Base-by-base conservation (phyloP, 2,113 vertebrate species). In the Toxotes jaculatrix region DNA sequence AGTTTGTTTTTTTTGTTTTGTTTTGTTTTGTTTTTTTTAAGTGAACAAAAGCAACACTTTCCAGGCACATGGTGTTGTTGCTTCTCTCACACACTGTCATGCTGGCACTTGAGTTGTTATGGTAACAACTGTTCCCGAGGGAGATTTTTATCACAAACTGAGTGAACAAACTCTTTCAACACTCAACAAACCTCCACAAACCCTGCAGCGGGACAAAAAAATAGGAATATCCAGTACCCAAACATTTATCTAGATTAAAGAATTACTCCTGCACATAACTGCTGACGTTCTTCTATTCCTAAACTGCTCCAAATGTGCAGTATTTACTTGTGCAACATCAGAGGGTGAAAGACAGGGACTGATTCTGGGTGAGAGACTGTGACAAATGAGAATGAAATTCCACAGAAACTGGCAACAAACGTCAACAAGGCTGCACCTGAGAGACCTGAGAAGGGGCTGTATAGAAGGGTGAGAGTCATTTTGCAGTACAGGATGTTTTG, bases 81-180 rank as follows among this genome's bases (percentile, higher is more conserved):
- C 38, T 7, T 64, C 57, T 47, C 64, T 55, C 72, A n/a, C 73
- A 83, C 73, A 55, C 78, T 55, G 65, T 87, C 87, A 87, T 68
- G 86, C 74, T 71, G 64, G 65, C 80, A 87, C 85, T 90, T 83
- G 79, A 90, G 88, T 91, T 90, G 88, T 93, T 89, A 88, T 90
- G 86, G 83, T 79, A 91, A 91, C 85, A 79, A 81, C 34, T 43
- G 59, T 68, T 80, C 80, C 79, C 19, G 12, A 53, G 51, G 62
- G 51, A 85, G 87, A 47, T 88, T 65, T 79, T 47, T 42, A 87
- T 81, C 76, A 56, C 65, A 81, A 57, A 75, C 64, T 43, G 70
- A 56, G 57, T 1, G 17, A 77, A 67, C 31, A 3, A 72, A 80
- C 62, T 72, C 32, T 80, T 75, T 63, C 31, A 84, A 71, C 60